phyloP scores from a whole-genome alignment of 2,113 vertebrate species.

The Hydrochoerus hydrochaeris region DNA sequence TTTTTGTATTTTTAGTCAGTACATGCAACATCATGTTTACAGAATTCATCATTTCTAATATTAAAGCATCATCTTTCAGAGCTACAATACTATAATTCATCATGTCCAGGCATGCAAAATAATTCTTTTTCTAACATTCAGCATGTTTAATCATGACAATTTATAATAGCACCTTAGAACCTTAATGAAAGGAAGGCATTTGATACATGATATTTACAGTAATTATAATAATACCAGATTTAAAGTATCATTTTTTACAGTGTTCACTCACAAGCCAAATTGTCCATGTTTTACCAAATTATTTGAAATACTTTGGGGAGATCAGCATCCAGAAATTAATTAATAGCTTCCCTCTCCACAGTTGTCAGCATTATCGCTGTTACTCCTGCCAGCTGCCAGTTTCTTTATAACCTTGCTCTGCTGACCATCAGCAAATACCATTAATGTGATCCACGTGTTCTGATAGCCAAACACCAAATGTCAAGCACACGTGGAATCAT shows the following conservation, averaged over 20 bases:
- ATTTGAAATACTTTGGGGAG: slow-evolving; percentile 41
- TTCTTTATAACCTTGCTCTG: slow-evolving; percentile 3
- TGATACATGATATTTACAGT: slow-evolving; percentile 70
- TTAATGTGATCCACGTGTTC: slow-evolving; percentile 48
- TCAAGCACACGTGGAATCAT: slow-evolving; percentile 25
- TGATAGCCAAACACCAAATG: slow-evolving; percentile 57
- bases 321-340: slow-evolving; percentile 77
- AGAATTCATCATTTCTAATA: slow-evolving; percentile 65
- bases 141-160: slow-evolving; percentile 80
- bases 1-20: slow-evolving; percentile 67
- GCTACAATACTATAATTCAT: slow-evolving; percentile 63
- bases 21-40: not conserved
- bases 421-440: slow-evolving; percentile 43
- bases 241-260: slow-evolving; percentile 67
- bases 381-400: slow-evolving; percentile 31
- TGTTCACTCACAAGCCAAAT: slow-evolving; percentile 69
- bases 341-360: slow-evolving; percentile 50
- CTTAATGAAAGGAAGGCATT: slow-evolving; percentile 75
- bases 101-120: slow-evolving; percentile 70
- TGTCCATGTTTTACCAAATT: slow-evolving; percentile 68
- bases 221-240: slow-evolving; percentile 74
- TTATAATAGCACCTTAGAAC: slow-evolving; percentile 77
- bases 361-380: slow-evolving; percentile 14
- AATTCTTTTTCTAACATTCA: slow-evolving; percentile 76
- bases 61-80: slow-evolving; percentile 60